Percentiles rank a stretch among this genome's conserved stretches.
Evolutionary conservation across 2,113 vertebrate genomes (phyloP).

Genomic region (Meriones unguiculatus): DNA sequence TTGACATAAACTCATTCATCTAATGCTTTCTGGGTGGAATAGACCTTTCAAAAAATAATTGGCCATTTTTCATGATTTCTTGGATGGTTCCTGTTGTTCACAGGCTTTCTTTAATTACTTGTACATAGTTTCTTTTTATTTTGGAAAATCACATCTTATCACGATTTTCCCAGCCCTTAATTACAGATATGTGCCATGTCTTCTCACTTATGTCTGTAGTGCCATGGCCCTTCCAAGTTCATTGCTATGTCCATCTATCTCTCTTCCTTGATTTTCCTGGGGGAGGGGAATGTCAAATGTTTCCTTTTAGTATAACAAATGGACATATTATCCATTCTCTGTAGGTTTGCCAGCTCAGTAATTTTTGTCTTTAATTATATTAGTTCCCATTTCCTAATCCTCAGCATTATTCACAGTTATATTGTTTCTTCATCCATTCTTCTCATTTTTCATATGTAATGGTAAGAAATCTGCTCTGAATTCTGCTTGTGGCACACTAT

Average conservation of each 20-base stretch:
- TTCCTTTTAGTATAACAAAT: not conserved
- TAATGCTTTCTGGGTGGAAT: not conserved
- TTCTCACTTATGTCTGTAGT: not conserved
- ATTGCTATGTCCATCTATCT: not conserved
- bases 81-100: not conserved
- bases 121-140: not conserved
- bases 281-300: no score
- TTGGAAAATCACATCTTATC: not conserved
- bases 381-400: not conserved
- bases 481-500: not conserved
- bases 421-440: conserved; percentile 21
- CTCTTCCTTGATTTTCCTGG: not conserved
- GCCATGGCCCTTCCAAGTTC: not conserved
- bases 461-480: not conserved
- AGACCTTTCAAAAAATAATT: not conserved
- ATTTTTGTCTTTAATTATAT: conserved; percentile 9
- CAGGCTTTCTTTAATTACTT: not conserved
- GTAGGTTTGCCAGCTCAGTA: not conserved
- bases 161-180: not conserved
- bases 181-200: not conserved
- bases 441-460: conserved; percentile 41
- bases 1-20: not conserved
- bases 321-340: not conserved
- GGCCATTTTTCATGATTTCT: not conserved
- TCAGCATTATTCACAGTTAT: not conserved